Percentiles rank a stretch among this genome's conserved stretches.
Conservation (phyloP, 2,888 invertebrate species). For the Zygaena filipendulae region DNA sequence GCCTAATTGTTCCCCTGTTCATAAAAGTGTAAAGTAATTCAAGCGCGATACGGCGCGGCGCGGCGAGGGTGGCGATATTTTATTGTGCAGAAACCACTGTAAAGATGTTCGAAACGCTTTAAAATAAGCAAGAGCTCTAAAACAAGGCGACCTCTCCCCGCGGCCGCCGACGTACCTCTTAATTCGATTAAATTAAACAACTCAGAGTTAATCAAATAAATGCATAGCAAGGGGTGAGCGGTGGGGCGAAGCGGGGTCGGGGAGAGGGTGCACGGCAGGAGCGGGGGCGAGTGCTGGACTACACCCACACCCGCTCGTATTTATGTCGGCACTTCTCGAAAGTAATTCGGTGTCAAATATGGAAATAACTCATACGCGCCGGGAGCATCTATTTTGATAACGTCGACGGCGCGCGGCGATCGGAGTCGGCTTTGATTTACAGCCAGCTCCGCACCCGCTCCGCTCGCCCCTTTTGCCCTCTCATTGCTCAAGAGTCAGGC, state of each 20-base stretch:
- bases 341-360: conserved; percentile 70
- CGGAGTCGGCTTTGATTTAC: conserved; percentile 59
- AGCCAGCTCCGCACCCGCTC: conserved; percentile 26
- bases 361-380: conserved; percentile 66
- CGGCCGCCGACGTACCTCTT: conserved; percentile 50
- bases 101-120: conserved; percentile 65
- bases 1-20: conserved; percentile 68
- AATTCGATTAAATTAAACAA: conserved; percentile 70
- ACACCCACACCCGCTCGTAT: conserved; percentile 35
- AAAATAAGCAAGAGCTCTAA: conserved; percentile 56
- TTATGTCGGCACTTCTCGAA: conserved; percentile 68
- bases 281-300: conserved; percentile 24
- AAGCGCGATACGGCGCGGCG: too few relatives aligned
- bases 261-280: conserved; percentile 17
- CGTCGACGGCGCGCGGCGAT: conserved; percentile 48
- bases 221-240: conserved; percentile 58
- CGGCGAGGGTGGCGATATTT: conserved; percentile 60
- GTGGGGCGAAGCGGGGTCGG: conserved; percentile 30
- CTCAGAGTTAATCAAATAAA: conserved; percentile 70
- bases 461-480: conserved; percentile 20
- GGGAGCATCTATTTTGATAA: conserved; percentile 66
- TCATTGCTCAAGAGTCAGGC: conserved; percentile 17
- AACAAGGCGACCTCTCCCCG: conserved; percentile 24
- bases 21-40: conserved; percentile 67
- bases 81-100: conserved; percentile 65